Evolutionary conservation across 35 echinoderm and acorn worm species (phyloP).

Genomic region (Apostichopus japonicus): DNA sequence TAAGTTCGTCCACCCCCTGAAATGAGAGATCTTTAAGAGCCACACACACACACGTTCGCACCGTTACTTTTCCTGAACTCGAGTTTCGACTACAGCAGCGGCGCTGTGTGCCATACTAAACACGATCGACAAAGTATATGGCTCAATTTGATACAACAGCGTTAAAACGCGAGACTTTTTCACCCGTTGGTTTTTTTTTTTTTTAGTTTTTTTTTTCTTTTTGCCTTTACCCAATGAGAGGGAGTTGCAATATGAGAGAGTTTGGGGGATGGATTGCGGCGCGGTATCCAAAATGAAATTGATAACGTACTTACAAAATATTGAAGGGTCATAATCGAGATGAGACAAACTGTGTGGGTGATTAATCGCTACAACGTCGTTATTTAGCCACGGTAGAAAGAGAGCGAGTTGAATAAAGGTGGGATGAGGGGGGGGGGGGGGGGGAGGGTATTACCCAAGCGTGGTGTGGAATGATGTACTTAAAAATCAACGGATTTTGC

Average conservation of each 20-base stretch:
- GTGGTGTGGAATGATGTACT: background rate
- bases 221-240: conserved; percentile 12
- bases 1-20: too few relatives aligned
- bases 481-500: background rate
- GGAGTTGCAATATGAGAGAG: background rate
- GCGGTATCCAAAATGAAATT: conserved; percentile 44
- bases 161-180: background rate
- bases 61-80: too few relatives aligned
- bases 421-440: background rate
- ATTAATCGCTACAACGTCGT: too few relatives aligned
- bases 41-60: too few relatives aligned
- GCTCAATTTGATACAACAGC: background rate
- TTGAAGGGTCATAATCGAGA: background rate
- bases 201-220: background rate
- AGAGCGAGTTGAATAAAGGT: too few relatives aligned
- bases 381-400: too few relatives aligned
- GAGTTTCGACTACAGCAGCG: too few relatives aligned
- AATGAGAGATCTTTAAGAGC: too few relatives aligned
- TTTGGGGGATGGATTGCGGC: background rate
- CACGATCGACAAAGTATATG: background rate
- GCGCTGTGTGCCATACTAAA: too few relatives aligned
- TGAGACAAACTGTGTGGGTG: background rate
- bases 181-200: background rate
- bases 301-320: background rate
- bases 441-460: background rate